A percentile compares a stretch with the other conserved stretches of the same genome.
Evolutionary conservation across 2,797 vertebrate species (phyloP).

Genomic region (Crocodylus rhombifer): DNA sequence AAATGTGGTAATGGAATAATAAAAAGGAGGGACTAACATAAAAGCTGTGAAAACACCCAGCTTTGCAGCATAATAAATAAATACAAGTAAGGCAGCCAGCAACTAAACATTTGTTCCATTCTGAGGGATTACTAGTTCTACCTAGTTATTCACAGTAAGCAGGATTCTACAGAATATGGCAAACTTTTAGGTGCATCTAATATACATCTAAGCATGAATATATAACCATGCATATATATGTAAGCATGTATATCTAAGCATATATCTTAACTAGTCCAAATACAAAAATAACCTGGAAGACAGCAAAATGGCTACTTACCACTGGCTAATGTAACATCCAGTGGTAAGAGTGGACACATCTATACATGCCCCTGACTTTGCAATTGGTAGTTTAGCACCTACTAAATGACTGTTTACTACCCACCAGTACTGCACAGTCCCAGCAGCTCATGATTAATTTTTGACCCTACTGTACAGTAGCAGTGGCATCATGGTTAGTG

Average conservation of each 20-base stretch:
- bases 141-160: background rate
- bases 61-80: background rate
- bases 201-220: rapidly evolving
- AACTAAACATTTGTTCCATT: background rate
- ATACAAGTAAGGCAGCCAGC: background rate
- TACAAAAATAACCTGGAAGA: background rate
- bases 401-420: too few species aligned
- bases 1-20: background rate
- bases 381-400: too few species aligned
- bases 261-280: background rate
- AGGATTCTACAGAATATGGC: background rate
- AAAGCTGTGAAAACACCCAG: background rate
- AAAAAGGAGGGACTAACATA: background rate
- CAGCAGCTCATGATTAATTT: too few species aligned
- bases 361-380: too few species aligned
- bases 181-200: background rate
- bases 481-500: too few species aligned
- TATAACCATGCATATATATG: too few species aligned
- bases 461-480: too few species aligned
- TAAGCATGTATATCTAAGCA: too few species aligned
- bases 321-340: background rate
- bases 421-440: too few species aligned
- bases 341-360: too few species aligned
- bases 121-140: background rate
- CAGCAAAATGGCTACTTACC: background rate